Evolutionary conservation across 1,140 invertebrate species (phyloP).

Genomic region (Galleria mellonella): DNA sequence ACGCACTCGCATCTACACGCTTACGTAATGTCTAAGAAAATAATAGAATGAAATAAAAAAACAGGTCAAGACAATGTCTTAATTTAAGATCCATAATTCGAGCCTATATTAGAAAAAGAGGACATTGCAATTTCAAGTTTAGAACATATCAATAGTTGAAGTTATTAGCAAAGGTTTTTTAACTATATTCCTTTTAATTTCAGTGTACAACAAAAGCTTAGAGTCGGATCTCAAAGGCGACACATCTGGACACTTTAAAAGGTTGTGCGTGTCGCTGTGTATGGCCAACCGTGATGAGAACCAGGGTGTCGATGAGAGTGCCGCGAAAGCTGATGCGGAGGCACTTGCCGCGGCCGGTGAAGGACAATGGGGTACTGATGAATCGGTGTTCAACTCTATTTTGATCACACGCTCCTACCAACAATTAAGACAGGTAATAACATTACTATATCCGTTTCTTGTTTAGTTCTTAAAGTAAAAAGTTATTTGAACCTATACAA

Average conservation of each 20-base stretch:
- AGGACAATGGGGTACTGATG: conserved; percentile 90
- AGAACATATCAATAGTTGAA: too few species aligned
- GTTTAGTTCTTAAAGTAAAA: conserved; percentile 4
- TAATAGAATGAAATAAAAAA: too few species aligned
- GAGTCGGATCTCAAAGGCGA: conserved; percentile 94
- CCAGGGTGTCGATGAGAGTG: conserved; percentile 79
- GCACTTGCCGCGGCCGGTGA: conserved; percentile 83
- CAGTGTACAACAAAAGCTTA: conserved; percentile 89
- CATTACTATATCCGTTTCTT: background rate
- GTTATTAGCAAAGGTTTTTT: too few species aligned
- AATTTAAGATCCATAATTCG: too few species aligned
- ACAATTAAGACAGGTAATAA: conserved; percentile 80
- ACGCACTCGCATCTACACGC: too few species aligned
- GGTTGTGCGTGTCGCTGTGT: conserved; percentile 88
- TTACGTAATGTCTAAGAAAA: too few species aligned
- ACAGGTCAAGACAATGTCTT: too few species aligned
- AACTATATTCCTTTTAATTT: too few species aligned
- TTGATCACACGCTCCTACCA: conserved; percentile 86
- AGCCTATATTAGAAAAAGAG: too few species aligned
- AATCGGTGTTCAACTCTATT: conserved; percentile 89
- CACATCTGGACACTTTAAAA: conserved; percentile 93
- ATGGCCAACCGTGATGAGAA: conserved; percentile 90
- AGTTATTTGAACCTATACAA: background rate
- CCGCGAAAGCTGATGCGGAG: conserved; percentile 82
- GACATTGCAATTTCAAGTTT: too few species aligned